Evolutionary conservation across 2,888 invertebrate genomes (phyloP), one percentile per base, ranked within the genome.

Genomic region (Pogonocherus hispidulus): DNA sequence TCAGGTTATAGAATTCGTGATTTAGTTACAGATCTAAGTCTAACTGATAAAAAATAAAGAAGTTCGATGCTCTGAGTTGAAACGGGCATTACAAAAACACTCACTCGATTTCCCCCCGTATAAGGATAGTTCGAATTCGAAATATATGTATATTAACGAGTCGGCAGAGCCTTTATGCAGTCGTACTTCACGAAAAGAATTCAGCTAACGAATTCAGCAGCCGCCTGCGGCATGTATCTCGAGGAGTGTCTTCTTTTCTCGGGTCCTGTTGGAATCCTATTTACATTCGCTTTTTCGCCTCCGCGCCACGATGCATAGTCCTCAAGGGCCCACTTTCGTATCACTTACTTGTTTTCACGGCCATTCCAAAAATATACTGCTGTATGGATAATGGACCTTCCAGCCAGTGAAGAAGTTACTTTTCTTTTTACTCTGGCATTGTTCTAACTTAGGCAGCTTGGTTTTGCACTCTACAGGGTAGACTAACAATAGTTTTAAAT

Each of bases 321-420:
- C 81, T 78, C 80, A 55, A 73, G 81, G 79, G 80, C 70, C 79
- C 79, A 80, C 80, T 80, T 78, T 78, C 74, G 75, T 80, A 79
- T 80, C 80, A 81, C 81, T 81, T 80, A 79, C 78, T 77, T 79
- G 77, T 78, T 80, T 80, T 78, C 78, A 72, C 73, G 77, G 75
- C 76, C 76, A 74, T 77, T 79, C 76, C 65, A 76, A 77, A 77
- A 78, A 79, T 79, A 78, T 79, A 78, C 75, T 72, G 76, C 72
- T 74, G 75, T 70, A 75, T 66, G 74, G 76, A 79, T 78, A 79
- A 79, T 79, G 75, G 78, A 79, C 76, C 76, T 72, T 66, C 65
- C 67, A 71, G 71, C 72, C 70, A 63, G 71, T 75, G 63, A 70
- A 71, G 76, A 76, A 77, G 76, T 74, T 75, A 68, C 66, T 72